Evolutionary conservation across 2,888 invertebrate species (phyloP).

Genomic region (Cetonia aurata): DNA sequence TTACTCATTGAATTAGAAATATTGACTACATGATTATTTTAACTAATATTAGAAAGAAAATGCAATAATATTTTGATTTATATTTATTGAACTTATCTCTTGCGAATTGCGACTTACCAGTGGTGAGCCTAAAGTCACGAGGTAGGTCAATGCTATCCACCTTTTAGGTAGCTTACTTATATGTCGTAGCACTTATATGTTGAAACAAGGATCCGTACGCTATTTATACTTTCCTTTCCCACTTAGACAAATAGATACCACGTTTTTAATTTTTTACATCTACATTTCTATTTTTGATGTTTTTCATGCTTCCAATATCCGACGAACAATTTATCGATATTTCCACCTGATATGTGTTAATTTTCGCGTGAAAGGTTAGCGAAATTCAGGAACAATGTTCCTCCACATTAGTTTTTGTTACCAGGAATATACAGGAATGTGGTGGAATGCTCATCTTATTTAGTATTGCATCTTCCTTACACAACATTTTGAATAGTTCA

Average conservation of each 20-base stretch:
- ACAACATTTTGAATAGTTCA: no score
- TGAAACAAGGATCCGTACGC: slow-evolving; percentile 21
- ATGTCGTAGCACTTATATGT: slow-evolving; percentile 31
- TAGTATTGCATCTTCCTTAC: no score
- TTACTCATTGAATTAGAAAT: not conserved
- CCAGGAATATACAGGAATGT: no score
- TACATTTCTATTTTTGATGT: slow-evolving; percentile 4
- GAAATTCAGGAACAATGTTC: no score
- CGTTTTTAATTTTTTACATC: slow-evolving; percentile 5
- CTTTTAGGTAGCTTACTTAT: slow-evolving; percentile 32
- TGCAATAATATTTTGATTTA: not conserved
- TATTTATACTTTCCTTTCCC: slow-evolving; percentile 6
- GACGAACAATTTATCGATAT: no score
- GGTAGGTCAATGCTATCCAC: slow-evolving; percentile 39
- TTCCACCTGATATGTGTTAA: no score
- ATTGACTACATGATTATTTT: not conserved
- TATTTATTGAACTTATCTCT: slow-evolving; percentile 25
- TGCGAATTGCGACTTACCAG: slow-evolving; percentile 31
- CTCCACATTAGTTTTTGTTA: no score
- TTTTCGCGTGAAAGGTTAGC: no score
- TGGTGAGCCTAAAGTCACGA: slow-evolving; percentile 34
- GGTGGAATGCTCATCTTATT: no score
- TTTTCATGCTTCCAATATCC: not conserved
- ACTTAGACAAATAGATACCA: slow-evolving; percentile 5
- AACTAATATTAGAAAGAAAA: not conserved